Percentiles rank a stretch among this genome's conserved stretches.
These are phyloP conservation scores for Meiosimyza decipiens DNA, from an alignment of 2,888 invertebrate genomes.

Conservation along the genomic window DNA sequence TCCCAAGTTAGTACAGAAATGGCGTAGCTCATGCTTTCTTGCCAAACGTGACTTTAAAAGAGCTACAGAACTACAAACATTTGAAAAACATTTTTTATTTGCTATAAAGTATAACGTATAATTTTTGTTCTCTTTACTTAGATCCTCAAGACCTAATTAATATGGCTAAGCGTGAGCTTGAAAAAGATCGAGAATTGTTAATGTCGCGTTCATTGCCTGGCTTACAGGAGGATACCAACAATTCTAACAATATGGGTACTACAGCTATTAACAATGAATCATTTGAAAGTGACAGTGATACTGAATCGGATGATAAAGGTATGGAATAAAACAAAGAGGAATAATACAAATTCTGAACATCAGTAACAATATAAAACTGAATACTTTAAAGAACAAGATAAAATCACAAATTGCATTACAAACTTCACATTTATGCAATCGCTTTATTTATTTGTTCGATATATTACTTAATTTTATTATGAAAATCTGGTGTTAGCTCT, in stretches of 20 bases:
- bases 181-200: conserved; percentile 72
- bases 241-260: conserved; percentile 70
- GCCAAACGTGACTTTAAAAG: too few relatives aligned
- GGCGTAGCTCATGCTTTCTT: too few relatives aligned
- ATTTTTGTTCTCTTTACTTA: conserved; percentile 31
- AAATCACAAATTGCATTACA: too few relatives aligned
- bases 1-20: too few relatives aligned
- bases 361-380: not conserved
- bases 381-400: not conserved
- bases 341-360: not conserved
- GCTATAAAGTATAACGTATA: too few relatives aligned
- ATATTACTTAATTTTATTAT: too few relatives aligned
- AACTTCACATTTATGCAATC: too few relatives aligned
- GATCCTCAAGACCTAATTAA: conserved; percentile 72
- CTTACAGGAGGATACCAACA: conserved; percentile 70
- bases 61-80: too few relatives aligned
- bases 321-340: conserved; percentile 8
- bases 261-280: conserved; percentile 67
- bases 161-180: conserved; percentile 84
- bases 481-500: too few relatives aligned
- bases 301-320: conserved; percentile 74
- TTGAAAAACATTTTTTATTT: too few relatives aligned
- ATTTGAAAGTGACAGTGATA: conserved; percentile 70
- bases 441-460: too few relatives aligned
- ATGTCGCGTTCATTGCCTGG: conserved; percentile 65